Conservation (phyloP, 2,888 invertebrate genomes). For the Tiliacea citrago region DNA sequence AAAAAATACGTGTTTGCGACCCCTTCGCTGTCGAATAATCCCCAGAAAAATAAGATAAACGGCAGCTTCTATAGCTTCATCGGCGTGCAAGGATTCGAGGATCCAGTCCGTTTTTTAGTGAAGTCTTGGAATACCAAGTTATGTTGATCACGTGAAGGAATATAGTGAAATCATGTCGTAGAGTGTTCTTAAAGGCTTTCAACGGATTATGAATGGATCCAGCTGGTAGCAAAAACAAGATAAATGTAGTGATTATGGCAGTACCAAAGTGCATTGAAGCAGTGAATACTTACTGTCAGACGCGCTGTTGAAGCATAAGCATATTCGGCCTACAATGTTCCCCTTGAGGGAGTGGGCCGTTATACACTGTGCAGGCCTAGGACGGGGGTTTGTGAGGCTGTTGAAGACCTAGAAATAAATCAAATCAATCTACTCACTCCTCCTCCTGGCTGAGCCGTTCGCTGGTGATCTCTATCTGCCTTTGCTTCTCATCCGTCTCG, state of each 20-base stretch:
- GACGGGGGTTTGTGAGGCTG: not conserved
- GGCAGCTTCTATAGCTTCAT: not conserved
- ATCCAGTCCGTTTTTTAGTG: not conserved
- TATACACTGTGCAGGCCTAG: not conserved
- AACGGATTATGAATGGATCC: not conserved
- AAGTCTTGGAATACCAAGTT: not conserved
- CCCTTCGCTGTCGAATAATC: not conserved
- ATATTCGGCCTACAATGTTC: not conserved
- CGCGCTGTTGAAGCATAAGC: not conserved
- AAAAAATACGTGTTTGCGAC: not conserved
- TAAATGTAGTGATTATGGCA: not conserved
- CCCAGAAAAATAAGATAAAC: not conserved
- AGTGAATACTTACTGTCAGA: not conserved
- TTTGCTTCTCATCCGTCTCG: conserved; percentile 70
- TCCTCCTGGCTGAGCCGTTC: conserved; percentile 71
- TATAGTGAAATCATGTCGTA: not conserved
- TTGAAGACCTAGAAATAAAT: not conserved
- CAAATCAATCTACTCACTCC: conserved; percentile 66
- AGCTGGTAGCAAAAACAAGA: not conserved
- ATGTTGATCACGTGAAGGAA: not conserved
- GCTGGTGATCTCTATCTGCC: conserved; percentile 64
- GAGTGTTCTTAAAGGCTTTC: not conserved
- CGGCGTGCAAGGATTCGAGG: not conserved
- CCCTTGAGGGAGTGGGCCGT: not conserved
- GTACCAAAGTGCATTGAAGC: not conserved